Evolutionary conservation across 2,113 vertebrate species (phyloP).

Genomic region (Poeciliopsis prolifica): DNA sequence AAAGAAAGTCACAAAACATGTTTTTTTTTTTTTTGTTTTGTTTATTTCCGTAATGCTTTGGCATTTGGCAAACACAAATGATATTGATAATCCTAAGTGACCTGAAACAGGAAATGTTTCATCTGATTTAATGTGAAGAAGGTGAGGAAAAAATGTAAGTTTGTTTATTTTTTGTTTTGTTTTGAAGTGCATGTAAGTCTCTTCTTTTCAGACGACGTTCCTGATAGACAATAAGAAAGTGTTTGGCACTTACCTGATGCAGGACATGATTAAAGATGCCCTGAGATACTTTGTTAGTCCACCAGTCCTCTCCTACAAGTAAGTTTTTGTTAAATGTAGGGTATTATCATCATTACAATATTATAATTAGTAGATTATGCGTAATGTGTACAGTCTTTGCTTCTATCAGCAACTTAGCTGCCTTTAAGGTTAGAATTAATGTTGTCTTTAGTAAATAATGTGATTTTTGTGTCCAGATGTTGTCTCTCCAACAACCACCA

Average conservation of each 20-base stretch:
- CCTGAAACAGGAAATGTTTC: background rate
- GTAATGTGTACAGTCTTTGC: background rate
- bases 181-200: background rate
- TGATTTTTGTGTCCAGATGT: conserved; percentile 81
- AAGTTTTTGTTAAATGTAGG: conserved; percentile 64
- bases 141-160: background rate
- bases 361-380: background rate
- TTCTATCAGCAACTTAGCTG: background rate
- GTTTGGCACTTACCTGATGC: conserved; percentile 97
- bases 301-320: conserved; percentile 97
- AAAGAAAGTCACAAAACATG: background rate
- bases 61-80: background rate
- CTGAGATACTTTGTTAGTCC: conserved; percentile 96
- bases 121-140: too few relatives aligned
- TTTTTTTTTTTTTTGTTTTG: too few relatives aligned
- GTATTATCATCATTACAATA: background rate
- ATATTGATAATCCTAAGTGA: background rate
- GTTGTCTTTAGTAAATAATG: background rate
- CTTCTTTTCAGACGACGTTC: conserved; percentile 88
- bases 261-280: conserved; percentile 99
- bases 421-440: background rate
- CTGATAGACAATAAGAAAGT: conserved; percentile 98
- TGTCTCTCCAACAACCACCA: conserved; percentile 98
- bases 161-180: background rate
- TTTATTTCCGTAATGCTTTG: background rate